A percentile compares a stretch with the other conserved stretches of the same genome.
Evolutionary conservation across 2,113 vertebrate genomes (phyloP).

Genomic region (Platysteira castanea): DNA sequence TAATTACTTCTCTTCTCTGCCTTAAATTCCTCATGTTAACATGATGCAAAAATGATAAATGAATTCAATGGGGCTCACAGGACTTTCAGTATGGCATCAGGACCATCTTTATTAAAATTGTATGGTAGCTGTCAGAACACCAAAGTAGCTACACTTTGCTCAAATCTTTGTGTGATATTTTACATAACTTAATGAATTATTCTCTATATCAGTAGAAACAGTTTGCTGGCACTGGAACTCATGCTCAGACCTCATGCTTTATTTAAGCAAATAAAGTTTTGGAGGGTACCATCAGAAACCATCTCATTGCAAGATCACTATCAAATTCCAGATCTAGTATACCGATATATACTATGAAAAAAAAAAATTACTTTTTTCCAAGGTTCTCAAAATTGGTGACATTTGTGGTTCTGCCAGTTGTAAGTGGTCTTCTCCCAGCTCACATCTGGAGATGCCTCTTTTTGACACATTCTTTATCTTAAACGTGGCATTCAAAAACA

Average conservation of each 20-base stretch:
- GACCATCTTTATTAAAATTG: not conserved
- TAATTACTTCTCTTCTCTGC: not conserved
- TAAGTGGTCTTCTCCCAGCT: not conserved
- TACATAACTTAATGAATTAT: not conserved
- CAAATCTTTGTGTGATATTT: not conserved
- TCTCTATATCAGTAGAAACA: not conserved
- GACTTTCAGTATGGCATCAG: not conserved
- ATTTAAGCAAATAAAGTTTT: not conserved
- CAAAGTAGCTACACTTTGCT: not conserved
- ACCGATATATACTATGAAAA: not conserved
- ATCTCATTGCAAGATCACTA: not conserved
- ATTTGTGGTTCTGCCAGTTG: not conserved
- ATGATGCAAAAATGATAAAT: not conserved
- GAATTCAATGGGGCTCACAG: not conserved
- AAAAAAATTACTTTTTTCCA: not conserved
- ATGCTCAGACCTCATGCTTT: not conserved
- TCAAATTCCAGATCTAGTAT: not conserved
- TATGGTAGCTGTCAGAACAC: not conserved
- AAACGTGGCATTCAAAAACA: not conserved
- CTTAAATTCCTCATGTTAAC: not conserved
- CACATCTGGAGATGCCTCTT: not conserved
- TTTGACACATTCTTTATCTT: not conserved
- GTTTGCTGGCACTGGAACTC: not conserved
- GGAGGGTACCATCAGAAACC: not conserved
- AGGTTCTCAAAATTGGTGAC: not conserved